These are phyloP conservation scores for Drosophila virilis DNA, from an alignment of 1,140 invertebrate species.

Conservation along the genomic window DNA sequence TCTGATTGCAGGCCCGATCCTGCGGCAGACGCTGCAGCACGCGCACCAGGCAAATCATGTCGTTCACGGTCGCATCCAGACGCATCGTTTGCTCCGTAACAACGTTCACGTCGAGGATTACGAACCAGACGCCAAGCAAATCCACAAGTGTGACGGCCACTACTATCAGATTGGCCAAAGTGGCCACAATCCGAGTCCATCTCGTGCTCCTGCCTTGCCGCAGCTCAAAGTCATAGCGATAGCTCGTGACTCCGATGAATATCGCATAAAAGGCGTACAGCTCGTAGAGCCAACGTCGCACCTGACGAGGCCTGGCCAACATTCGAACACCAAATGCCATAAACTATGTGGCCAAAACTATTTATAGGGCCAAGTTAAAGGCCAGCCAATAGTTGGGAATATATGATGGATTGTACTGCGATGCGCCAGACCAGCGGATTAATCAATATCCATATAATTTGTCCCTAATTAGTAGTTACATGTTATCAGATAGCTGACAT, in stretches of 20 bases:
- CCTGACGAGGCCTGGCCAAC: conserved; percentile 5
- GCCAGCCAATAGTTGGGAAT: not conserved
- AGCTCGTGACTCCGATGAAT: conserved; percentile 27
- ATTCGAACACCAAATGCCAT: not conserved
- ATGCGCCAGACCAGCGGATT: too few species aligned
- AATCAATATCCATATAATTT: too few species aligned
- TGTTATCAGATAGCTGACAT: too few species aligned
- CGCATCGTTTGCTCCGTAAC: not conserved
- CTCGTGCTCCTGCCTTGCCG: not conserved
- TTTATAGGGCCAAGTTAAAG: not conserved
- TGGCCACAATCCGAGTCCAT: conserved; percentile 16
- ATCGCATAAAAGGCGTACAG: conserved; percentile 27
- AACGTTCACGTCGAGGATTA: not conserved
- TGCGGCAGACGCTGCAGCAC: conserved; percentile 8
- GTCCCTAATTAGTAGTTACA: too few species aligned
- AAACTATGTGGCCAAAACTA: not conserved
- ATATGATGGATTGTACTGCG: too few species aligned
- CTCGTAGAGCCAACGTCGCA: conserved; percentile 17
- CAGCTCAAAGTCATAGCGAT: conserved; percentile 27
- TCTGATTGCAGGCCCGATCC: not conserved
- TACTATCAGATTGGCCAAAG: conserved; percentile 7
- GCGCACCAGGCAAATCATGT: conserved; percentile 10
- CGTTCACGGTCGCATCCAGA: conserved; percentile 14
- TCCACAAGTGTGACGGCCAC: not conserved
- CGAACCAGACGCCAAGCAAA: not conserved